Evolutionary conservation across 64 coral and sea anemone species (phyloP).

Genomic region (Hydrozoanthus tunicans): DNA sequence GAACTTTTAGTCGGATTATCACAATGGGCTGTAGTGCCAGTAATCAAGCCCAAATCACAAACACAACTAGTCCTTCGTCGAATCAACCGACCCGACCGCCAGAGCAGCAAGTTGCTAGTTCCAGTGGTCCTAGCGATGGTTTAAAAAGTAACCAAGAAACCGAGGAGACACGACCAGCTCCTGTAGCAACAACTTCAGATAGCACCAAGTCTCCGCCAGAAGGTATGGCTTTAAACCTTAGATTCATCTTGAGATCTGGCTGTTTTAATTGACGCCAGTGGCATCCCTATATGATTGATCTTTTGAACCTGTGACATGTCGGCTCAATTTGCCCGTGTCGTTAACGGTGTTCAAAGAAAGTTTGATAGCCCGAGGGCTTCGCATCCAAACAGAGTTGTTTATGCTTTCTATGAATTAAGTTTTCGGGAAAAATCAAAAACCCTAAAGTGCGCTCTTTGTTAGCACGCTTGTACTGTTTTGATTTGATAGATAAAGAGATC

Average conservation of each 20-base stretch:
- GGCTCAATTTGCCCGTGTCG: background rate
- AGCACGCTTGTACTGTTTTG: background rate
- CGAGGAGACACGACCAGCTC: background rate
- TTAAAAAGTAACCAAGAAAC: background rate
- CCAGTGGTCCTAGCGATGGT: background rate
- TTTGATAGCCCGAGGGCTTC: background rate
- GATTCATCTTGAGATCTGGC: background rate
- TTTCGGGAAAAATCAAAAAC: background rate
- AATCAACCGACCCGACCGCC: background rate
- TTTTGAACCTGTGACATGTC: conserved; percentile 29
- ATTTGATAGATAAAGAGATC: background rate
- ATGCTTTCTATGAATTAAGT: background rate
- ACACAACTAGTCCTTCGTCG: background rate
- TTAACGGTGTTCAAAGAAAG: conserved; percentile 34
- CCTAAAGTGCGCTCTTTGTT: background rate
- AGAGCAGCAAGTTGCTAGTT: background rate
- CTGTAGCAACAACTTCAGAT: background rate
- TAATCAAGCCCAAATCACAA: conserved; percentile 9
- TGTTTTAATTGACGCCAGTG: background rate
- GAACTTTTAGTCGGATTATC: conserved; percentile 19
- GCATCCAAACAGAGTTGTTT: background rate
- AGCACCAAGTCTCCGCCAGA: background rate
- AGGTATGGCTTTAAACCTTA: conserved; percentile 4
- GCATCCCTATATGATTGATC: conserved; percentile 26
- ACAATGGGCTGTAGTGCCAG: conserved; percentile 43